These are phyloP conservation scores for Plotosus lineatus DNA, from an alignment of 2,113 vertebrate species.

Conservation along the genomic window DNA sequence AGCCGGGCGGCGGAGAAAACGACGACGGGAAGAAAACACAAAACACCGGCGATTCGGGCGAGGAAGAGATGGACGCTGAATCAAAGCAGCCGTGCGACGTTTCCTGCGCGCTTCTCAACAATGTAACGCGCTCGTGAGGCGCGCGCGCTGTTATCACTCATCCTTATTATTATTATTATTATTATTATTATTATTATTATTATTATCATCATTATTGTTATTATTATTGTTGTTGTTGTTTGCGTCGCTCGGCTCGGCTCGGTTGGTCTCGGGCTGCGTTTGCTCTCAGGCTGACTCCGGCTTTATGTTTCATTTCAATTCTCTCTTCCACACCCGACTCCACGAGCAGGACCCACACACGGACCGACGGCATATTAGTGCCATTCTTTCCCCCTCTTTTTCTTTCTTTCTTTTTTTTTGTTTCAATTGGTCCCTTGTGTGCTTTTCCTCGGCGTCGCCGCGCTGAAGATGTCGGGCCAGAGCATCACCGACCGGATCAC, in stretches of 20 bases:
- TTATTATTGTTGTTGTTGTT: no score
- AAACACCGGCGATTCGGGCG: slow-evolving; percentile 65
- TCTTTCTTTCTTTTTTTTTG: background rate
- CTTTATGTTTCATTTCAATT: background rate
- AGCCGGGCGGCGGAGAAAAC: slow-evolving; percentile 63
- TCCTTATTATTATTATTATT: no score
- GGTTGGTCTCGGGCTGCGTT: slow-evolving; percentile 15
- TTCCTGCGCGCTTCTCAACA: slow-evolving; percentile 39
- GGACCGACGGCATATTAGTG: background rate
- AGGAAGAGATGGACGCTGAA: slow-evolving; percentile 68
- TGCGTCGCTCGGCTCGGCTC: slow-evolving; percentile 9
- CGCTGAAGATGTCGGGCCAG: slow-evolving; percentile 90
- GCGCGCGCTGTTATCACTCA: no score
- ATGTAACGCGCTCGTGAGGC: no score
- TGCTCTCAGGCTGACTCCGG: background rate
- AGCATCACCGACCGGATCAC: slow-evolving; percentile 97
- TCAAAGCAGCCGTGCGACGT: slow-evolving; percentile 58
- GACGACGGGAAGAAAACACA: slow-evolving; percentile 59
- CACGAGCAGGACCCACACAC: background rate
- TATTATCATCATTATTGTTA: no score
- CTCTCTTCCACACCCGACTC: background rate
- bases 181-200: no score
- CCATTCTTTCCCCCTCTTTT: background rate
- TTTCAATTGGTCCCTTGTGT: background rate
- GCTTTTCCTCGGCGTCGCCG: background rate